A percentile compares a stretch with the other conserved stretches of the same genome.
Conservation (phyloP, 2,113 vertebrate species). For the Protobothrops mucrosquamatus region DNA sequence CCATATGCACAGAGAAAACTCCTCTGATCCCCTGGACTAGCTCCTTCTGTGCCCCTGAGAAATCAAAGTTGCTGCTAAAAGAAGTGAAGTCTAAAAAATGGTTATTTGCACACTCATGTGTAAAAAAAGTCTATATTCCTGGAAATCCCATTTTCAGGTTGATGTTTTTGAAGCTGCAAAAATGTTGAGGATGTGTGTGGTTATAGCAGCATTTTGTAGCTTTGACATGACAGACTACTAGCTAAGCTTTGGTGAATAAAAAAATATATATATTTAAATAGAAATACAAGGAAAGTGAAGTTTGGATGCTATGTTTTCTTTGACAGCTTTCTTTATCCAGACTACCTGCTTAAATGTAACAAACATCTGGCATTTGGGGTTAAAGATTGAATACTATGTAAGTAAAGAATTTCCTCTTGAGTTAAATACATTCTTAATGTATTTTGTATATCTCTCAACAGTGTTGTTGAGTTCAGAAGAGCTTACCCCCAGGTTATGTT, state of each 20-base stretch:
- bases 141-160: neutral
- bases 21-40: neutral
- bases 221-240: neutral
- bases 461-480: neutral
- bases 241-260: neutral
- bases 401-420: neutral
- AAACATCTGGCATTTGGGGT: neutral
- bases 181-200: neutral
- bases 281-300: neutral
- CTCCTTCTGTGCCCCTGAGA: neutral
- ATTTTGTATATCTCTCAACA: neutral
- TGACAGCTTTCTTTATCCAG: neutral
- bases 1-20: neutral
- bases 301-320: neutral
- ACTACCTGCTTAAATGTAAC: neutral
- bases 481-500: neutral
- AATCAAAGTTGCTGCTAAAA: neutral
- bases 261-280: neutral
- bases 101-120: neutral
- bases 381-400: neutral
- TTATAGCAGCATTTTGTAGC: neutral
- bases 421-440: neutral
- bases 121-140: neutral
- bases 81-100: neutral
- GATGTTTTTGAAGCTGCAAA: neutral